Percentiles rank a stretch among this genome's conserved stretches.
phyloP scores from a whole-genome alignment of 2,113 vertebrate species.

The Bostrychus sinensis region DNA sequence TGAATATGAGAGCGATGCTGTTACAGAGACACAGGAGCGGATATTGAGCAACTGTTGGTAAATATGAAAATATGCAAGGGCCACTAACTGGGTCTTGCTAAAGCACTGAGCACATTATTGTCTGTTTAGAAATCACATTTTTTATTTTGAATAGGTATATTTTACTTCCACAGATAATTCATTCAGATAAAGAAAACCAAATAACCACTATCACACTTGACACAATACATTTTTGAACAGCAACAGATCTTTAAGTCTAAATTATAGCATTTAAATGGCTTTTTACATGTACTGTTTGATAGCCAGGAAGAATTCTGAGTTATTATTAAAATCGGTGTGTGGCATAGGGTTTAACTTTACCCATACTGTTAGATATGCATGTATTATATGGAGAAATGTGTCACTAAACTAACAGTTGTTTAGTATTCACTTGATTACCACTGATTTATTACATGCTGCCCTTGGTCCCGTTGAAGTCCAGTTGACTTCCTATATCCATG shows the following conservation, averaged over 20 bases:
- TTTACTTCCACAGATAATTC: constrained; percentile 8
- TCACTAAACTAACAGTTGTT: too few species aligned
- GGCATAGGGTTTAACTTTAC: too few species aligned
- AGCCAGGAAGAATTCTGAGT: too few species aligned
- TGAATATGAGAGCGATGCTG: constrained; percentile 54
- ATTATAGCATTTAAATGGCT: neutral
- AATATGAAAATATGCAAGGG: constrained; percentile 26
- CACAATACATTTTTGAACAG: too few species aligned
- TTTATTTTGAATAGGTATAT: constrained; percentile 8
- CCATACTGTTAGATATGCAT: too few species aligned
- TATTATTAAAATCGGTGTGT: too few species aligned
- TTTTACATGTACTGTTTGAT: neutral
- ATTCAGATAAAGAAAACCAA: neutral
- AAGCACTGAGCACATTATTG: constrained; percentile 9
- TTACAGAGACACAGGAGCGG: constrained; percentile 37
- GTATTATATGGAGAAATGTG: too few species aligned
- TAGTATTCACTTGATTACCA: too few species aligned
- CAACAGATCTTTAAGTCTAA: neutral
- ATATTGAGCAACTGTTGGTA: constrained; percentile 26
- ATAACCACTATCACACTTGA: neutral
- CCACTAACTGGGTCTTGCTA: constrained; percentile 32
- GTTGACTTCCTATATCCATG: too few species aligned
- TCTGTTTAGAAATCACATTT: constrained; percentile 8
- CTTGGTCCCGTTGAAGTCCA: too few species aligned
- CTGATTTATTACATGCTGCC: too few species aligned